Evolutionary conservation across 2,888 invertebrate species (phyloP).

Genomic region (Meganola albula): DNA sequence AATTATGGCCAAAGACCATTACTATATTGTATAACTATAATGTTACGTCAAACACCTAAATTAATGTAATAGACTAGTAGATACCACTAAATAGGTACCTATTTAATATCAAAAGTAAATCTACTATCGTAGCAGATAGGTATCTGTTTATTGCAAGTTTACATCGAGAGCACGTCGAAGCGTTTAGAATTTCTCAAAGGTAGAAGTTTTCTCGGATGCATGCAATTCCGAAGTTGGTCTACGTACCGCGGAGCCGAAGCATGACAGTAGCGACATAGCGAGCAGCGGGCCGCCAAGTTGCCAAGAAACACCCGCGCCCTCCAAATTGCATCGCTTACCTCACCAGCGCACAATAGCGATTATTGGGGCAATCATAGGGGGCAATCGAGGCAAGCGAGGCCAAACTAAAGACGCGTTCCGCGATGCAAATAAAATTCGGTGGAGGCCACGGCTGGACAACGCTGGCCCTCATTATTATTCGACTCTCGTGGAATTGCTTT

Average conservation of each 20-base stretch:
- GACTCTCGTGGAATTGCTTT: conserved; percentile 74
- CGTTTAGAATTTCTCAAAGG: conserved; percentile 64
- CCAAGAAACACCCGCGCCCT: conserved; percentile 19
- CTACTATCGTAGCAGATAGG: conserved; percentile 52
- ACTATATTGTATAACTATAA: no score
- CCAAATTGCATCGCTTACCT: conserved; percentile 27
- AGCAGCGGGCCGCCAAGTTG: conserved; percentile 6
- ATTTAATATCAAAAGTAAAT: conserved; percentile 49
- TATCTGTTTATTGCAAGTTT: conserved; percentile 57
- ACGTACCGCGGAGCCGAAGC: conserved; percentile 31
- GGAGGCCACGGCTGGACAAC: conserved; percentile 65
- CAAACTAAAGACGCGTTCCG: conserved; percentile 51
- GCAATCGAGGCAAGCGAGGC: conserved; percentile 52
- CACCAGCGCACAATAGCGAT: conserved; percentile 56
- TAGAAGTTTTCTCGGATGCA: conserved; percentile 62
- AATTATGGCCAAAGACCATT: no score
- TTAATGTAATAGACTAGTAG: no score
- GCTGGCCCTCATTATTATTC: conserved; percentile 75
- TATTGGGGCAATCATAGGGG: no score
- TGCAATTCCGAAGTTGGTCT: conserved; percentile 65
- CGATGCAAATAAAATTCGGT: conserved; percentile 72
- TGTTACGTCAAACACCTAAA: no score
- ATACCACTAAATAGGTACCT: no score
- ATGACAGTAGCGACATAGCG: conserved; percentile 26
- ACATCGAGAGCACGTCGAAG: conserved; percentile 53